A percentile compares a stretch with the other conserved stretches of the same genome.
Conservation (phyloP, 2,888 invertebrate genomes). For the Sepioteuthis lessoniana region DNA sequence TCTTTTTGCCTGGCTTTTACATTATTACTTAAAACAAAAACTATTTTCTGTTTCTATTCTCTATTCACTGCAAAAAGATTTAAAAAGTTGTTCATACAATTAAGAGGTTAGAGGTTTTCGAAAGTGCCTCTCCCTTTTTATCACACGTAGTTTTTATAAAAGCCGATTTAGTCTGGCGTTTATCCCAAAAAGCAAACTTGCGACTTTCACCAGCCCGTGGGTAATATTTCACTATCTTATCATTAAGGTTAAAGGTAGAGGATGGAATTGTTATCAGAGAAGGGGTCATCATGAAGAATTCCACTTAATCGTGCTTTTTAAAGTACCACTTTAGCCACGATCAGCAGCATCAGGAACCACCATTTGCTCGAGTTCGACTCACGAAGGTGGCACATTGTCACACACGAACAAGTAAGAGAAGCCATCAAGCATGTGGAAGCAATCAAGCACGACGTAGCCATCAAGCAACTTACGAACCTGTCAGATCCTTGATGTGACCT, state of each 20-base stretch:
- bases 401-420: neutral
- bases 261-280: neutral
- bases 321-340: neutral
- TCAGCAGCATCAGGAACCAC: neutral
- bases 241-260: neutral
- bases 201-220: neutral
- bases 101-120: too few species aligned
- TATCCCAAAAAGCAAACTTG: neutral
- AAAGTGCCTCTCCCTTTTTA: neutral
- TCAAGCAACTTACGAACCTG: too few species aligned
- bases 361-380: neutral
- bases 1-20: too few species aligned
- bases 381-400: neutral
- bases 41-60: too few species aligned
- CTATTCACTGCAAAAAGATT: neutral
- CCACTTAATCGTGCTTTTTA: neutral
- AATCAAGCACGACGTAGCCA: too few species aligned
- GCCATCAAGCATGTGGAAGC: too few species aligned
- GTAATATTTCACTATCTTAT: neutral
- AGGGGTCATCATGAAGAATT: neutral
- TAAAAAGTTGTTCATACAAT: neutral
- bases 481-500: too few species aligned
- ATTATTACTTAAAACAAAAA: too few species aligned
- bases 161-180: neutral
- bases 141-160: neutral